Evolutionary conservation across 2,888 invertebrate species (phyloP).

Genomic region (Stenotaenia linearis): DNA sequence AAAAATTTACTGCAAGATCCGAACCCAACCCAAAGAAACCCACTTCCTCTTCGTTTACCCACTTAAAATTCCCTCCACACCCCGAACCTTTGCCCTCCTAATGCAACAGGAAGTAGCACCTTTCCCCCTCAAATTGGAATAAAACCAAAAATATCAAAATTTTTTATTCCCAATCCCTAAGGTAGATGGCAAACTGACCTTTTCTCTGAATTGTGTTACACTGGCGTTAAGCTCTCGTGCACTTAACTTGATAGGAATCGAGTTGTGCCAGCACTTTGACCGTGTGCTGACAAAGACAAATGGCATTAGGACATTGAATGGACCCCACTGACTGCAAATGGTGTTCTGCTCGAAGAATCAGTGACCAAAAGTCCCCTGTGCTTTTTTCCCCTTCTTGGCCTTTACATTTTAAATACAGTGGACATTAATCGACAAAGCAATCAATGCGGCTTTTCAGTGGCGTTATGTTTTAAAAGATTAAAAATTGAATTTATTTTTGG

Average conservation of each 20-base stretch:
- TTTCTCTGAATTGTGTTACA: neutral
- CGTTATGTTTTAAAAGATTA: too few species aligned
- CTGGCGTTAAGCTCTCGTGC: slow-evolving; percentile 13
- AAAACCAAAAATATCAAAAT: too few species aligned
- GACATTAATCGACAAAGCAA: too few species aligned
- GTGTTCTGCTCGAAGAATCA: slow-evolving; percentile 12
- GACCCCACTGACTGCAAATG: slow-evolving; percentile 20
- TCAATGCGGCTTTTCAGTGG: too few species aligned
- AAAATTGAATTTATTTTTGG: too few species aligned
- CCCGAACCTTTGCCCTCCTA: too few species aligned
- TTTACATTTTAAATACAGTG: neutral
- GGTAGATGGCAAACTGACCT: neutral
- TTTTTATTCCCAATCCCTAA: neutral
- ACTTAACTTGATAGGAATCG: slow-evolving; percentile 26
- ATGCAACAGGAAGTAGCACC: too few species aligned
- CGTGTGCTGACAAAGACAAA: slow-evolving; percentile 26
- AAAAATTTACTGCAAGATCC: too few species aligned
- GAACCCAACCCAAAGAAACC: too few species aligned
- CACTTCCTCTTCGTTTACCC: too few species aligned
- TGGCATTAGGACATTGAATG: slow-evolving; percentile 24
- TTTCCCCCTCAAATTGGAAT: too few species aligned
- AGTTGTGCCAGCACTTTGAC: slow-evolving; percentile 23
- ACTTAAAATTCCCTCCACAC: too few species aligned
- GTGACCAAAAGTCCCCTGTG: neutral
- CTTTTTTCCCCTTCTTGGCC: neutral